Base-by-base conservation (phyloP, 2,113 vertebrate species). In the Lepus americanus region DNA sequence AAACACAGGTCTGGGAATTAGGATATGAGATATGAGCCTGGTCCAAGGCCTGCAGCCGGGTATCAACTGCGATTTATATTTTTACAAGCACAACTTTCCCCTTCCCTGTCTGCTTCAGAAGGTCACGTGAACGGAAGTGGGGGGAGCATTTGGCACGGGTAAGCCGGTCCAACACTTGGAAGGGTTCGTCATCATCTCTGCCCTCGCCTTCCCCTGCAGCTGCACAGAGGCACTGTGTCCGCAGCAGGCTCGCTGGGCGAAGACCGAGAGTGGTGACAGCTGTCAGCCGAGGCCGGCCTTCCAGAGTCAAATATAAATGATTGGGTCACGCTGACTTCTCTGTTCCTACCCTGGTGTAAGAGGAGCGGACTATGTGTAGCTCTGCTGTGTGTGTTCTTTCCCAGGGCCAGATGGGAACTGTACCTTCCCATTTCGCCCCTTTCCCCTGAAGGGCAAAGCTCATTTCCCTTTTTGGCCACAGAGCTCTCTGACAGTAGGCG, bases 291-390 rank as follows among this genome's bases (percentile, higher is more conserved):
- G 27, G 74, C 53, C 19, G 27, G 2, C n/a, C n/a, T 91, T 89
- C 69, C 25, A 79, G 95, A 79, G 70, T 83, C 83, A 86, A 81
- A 86, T 19, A 72, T 67, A 86, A 79, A 87, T 91, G 81, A 77
- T 90, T 66, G 82, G 66, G n/a, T 64, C n/a, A 73, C 67, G 87
- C 79, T 92, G 81, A 74, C 82, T 96, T 92, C 76, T 90, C 77
- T 73, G 23, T 23, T 83, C 67, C 64, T 78, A 20, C 33, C 84
- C 66, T 81, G 64, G 89, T 36, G 73, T 25, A 85, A 87, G 89
- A 92, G 84, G 85, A 82, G 51, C 5, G 82, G 72, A 87, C 55
- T 85, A 87, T 90, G 93, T 73, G 95, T 82, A 95, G 77, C 25
- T 66, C 19, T 86, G 23, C 36, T 88, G 81, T 76, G 16, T 33